Evolutionary conservation across 2,797 vertebrate species (phyloP).

Genomic region (Anguilla marmorata): DNA sequence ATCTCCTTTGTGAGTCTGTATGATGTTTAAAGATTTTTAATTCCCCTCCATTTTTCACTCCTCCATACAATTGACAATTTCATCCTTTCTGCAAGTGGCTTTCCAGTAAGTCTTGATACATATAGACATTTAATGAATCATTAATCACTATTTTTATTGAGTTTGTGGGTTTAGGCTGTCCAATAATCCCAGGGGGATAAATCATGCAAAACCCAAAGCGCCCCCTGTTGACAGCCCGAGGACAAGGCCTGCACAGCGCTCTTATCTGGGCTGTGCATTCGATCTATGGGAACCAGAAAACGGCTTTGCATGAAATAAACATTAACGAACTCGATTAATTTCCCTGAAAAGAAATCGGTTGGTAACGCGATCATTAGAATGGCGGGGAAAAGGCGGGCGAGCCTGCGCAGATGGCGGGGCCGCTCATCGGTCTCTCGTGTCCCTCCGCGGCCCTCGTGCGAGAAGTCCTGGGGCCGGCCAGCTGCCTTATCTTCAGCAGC

Average conservation of each 20-base stretch:
- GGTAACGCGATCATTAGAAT: conserved; percentile 29
- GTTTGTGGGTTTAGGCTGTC: conserved; percentile 28
- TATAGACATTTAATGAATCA: conserved; percentile 8
- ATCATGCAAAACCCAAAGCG: conserved; percentile 17
- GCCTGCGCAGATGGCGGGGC: conserved; percentile 26
- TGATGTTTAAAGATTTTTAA: conserved; percentile 31
- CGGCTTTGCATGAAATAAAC: conserved; percentile 22
- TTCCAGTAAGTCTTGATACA: neutral
- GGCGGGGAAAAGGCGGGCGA: neutral
- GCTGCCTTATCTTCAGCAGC: conserved; percentile 9
- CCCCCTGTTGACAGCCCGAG: conserved; percentile 7
- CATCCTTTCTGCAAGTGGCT: conserved; percentile 31
- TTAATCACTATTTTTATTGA: conserved; percentile 5
- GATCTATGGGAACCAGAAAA: neutral
- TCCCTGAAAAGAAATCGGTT: conserved; percentile 22
- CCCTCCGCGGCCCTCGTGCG: neutral
- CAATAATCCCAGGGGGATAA: conserved; percentile 31
- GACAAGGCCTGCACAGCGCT: conserved; percentile 11
- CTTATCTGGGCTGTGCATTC: neutral
- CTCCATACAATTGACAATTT: conserved; percentile 35
- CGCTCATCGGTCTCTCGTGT: neutral
- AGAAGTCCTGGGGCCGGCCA: neutral
- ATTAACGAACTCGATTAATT: conserved; percentile 27
- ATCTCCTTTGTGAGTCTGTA: conserved; percentile 14
- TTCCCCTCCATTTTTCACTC: conserved; percentile 4